Evolutionary conservation across 2,888 invertebrate species (phyloP).

Genomic region (Pseudococcus longispinus): DNA sequence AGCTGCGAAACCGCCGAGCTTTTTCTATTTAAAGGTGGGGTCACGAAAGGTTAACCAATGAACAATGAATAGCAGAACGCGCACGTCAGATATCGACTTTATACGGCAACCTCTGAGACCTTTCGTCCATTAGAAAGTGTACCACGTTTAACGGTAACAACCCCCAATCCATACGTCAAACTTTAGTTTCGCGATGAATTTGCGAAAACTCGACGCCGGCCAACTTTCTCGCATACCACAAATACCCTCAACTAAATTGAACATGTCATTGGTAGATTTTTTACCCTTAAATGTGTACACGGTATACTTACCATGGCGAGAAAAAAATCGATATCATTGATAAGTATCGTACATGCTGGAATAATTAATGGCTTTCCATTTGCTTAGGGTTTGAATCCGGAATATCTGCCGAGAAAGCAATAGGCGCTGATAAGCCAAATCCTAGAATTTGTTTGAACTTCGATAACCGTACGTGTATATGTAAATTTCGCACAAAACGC

Average conservation of each 20-base stretch:
- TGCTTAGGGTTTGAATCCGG: not conserved
- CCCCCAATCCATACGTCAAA: constrained; percentile 44
- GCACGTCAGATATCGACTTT: constrained; percentile 56
- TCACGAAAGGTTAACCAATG: constrained; percentile 57
- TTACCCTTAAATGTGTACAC: not conserved
- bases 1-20: constrained; percentile 16
- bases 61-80: constrained; percentile 54
- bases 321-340: constrained; percentile 21
- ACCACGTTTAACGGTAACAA: constrained; percentile 47
- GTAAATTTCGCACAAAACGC: constrained; percentile 18
- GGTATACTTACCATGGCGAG: not conserved
- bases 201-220: not conserved
- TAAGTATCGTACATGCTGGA: constrained; percentile 3
- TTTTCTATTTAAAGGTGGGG: constrained; percentile 56
- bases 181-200: not conserved
- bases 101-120: constrained; percentile 56
- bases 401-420: not conserved
- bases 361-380: constrained; percentile 45
- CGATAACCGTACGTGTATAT: constrained; percentile 28
- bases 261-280: not conserved
- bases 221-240: not conserved
- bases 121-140: constrained; percentile 56
- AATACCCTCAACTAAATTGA: constrained; percentile 6
- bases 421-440: constrained; percentile 43
- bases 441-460: constrained; percentile 15